These are phyloP conservation scores for Hippocampus mohnikei DNA, from an alignment of 2,113 vertebrate genomes.

Conservation along the genomic window DNA sequence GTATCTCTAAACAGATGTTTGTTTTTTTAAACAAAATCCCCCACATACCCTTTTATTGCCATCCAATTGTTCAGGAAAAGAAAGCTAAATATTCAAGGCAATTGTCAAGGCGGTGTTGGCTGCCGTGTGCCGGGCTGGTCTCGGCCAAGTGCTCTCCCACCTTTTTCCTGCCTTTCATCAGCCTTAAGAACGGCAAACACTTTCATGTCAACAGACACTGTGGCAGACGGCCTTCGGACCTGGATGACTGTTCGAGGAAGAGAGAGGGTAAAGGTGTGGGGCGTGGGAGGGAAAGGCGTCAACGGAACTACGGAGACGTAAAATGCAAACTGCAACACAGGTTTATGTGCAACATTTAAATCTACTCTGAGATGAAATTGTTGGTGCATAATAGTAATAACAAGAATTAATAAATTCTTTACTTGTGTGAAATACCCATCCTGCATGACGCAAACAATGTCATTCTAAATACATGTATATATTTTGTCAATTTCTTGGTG, in stretches of 20 bases:
- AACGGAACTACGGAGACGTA: background rate
- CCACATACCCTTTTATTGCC: constrained; percentile 31
- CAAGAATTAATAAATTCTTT: background rate
- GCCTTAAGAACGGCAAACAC: constrained; percentile 23
- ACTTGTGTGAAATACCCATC: too few relatives aligned
- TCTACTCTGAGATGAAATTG: background rate
- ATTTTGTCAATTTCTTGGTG: background rate
- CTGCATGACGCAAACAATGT: background rate
- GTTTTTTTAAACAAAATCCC: constrained; percentile 15
- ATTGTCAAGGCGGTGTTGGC: constrained; percentile 54
- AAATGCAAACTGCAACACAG: background rate
- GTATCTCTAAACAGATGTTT: constrained; percentile 13
- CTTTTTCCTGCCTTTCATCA: constrained; percentile 71
- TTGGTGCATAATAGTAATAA: background rate
- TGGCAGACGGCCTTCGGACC: constrained; percentile 50
- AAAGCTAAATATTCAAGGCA: constrained; percentile 52
- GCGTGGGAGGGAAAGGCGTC: background rate
- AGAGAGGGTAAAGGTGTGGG: constrained; percentile 15
- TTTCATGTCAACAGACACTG: constrained; percentile 68
- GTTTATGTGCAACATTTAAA: background rate
- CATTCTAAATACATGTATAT: background rate
- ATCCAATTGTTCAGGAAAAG: constrained; percentile 48
- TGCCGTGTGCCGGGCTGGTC: constrained; percentile 34
- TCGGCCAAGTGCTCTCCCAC: constrained; percentile 44
- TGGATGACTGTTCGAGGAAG: constrained; percentile 51